Evolutionary conservation across 2,888 invertebrate species (phyloP).

Genomic region (Drosophila melanosoma): DNA sequence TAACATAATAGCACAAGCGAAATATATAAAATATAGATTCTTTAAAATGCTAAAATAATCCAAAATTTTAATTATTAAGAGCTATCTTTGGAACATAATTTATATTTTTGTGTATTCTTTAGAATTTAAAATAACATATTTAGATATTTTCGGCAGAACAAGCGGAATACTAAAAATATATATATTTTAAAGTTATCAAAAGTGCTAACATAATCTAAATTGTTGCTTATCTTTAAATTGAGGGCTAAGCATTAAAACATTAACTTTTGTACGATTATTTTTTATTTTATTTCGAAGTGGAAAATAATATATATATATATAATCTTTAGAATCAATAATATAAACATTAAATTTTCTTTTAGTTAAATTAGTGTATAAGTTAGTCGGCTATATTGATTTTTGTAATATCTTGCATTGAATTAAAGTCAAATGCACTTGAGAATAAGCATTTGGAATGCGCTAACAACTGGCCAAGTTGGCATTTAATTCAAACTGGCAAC

Average conservation of each 20-base stretch:
- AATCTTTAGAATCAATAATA: neutral
- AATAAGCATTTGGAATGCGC: slow-evolving; percentile 81
- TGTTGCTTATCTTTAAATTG: neutral
- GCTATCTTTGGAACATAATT: no score
- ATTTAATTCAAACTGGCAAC: slow-evolving; percentile 75
- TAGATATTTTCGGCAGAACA: no score
- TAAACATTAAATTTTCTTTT: rapidly evolving
- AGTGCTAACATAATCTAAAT: no score
- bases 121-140: no score
- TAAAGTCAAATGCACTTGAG: slow-evolving; percentile 80
- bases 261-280: neutral
- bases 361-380: slow-evolving; percentile 19
- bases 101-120: no score
- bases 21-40: neutral
- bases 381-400: neutral
- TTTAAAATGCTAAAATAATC: neutral
- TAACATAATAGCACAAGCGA: no score
- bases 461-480: slow-evolving; percentile 75
- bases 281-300: neutral
- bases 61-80: no score
- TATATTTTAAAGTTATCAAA: no score
- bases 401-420: slow-evolving; percentile 41
- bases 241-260: neutral
- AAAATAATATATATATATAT: neutral
- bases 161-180: no score